Percentiles rank a stretch among this genome's conserved stretches.
phyloP scores from a whole-genome alignment of 2,113 vertebrate genomes.

The Brevimyrus niger region DNA sequence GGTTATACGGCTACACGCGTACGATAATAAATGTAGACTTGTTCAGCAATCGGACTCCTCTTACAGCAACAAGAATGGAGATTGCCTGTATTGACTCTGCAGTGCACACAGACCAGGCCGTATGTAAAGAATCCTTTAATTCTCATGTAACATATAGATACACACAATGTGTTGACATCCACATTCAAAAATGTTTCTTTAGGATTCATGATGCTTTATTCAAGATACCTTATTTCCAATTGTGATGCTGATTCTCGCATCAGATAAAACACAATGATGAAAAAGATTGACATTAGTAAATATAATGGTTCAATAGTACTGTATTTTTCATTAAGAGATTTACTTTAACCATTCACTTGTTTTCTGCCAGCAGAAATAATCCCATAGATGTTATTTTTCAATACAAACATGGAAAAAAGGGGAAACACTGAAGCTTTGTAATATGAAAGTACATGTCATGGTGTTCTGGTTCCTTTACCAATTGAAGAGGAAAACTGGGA shows the following conservation, averaged over 20 bases:
- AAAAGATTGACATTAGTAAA: neutral
- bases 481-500: neutral
- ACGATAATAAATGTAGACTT: neutral
- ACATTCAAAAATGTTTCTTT: slow-evolving; percentile 31
- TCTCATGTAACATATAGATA: slow-evolving; percentile 27
- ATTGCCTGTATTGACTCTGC: neutral
- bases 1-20: neutral
- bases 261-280: neutral
- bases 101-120: neutral
- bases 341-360: neutral
- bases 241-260: slow-evolving; percentile 29
- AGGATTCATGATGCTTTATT: slow-evolving; percentile 23
- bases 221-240: slow-evolving; percentile 33
- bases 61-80: neutral
- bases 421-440: neutral
- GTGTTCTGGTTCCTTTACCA: neutral
- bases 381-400: neutral
- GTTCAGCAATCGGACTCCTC: neutral
- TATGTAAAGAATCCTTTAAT: slow-evolving; percentile 39
- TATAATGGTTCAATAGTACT: neutral
- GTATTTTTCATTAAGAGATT: neutral
- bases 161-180: slow-evolving; percentile 35
- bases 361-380: slow-evolving; percentile 26
- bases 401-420: neutral
- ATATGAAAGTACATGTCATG: neutral